phyloP scores from a whole-genome alignment of 2,888 invertebrate genomes.

The Caenorhabditis afra region DNA sequence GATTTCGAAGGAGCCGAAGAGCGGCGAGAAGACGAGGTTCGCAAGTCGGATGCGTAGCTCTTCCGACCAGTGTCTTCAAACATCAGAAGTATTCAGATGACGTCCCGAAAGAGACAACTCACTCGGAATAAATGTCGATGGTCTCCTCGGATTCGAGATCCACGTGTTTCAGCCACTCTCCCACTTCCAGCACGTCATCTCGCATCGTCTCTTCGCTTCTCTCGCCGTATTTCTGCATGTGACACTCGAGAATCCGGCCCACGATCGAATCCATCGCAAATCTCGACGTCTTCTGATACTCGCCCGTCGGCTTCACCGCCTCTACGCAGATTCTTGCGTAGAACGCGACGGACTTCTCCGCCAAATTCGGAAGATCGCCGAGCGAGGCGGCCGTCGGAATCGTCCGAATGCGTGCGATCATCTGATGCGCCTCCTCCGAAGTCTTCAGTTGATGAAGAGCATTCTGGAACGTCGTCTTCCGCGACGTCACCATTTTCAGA shows the following conservation, averaged over 20 bases:
- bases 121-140: constrained; percentile 41
- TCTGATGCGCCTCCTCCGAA: constrained; percentile 33
- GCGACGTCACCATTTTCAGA: constrained; percentile 38
- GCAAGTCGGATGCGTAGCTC: constrained; percentile 12
- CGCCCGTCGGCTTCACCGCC: constrained; percentile 5
- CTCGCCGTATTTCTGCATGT: constrained; percentile 30
- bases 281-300: constrained; percentile 19
- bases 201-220: background rate
- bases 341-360: constrained; percentile 33
- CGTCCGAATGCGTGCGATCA: constrained; percentile 32
- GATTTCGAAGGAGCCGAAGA: constrained; percentile 28
- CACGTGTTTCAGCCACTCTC: constrained; percentile 49
- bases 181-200: constrained; percentile 34
- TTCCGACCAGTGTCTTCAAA: constrained; percentile 43
- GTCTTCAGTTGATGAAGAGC: constrained; percentile 21
- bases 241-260: constrained; percentile 35
- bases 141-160: constrained; percentile 25
- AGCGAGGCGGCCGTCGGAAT: constrained; percentile 27
- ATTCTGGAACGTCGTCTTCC: constrained; percentile 37
- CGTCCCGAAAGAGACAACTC: background rate
- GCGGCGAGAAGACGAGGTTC: constrained; percentile 43
- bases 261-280: constrained; percentile 42
- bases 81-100: background rate
- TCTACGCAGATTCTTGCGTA: constrained; percentile 39
- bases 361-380: constrained; percentile 17